Base-by-base conservation (phyloP, 53 echinoderm and acorn worm species). In the Stichopus horrens region DNA sequence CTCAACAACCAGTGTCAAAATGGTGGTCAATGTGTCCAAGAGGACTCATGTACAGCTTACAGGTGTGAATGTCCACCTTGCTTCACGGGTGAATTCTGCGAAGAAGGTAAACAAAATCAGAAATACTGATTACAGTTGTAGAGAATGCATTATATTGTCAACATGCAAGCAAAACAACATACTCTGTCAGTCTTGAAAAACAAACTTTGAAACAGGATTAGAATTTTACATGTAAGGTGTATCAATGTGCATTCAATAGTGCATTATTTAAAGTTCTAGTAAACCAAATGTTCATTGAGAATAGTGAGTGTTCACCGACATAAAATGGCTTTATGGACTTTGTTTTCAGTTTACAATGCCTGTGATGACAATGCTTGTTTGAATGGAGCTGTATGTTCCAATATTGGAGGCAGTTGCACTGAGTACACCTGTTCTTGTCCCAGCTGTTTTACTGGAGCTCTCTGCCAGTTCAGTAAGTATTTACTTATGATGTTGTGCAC, bases 381-480 rank as follows among this genome's bases (percentile, higher is more conserved):
- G 18, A 96, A 95, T 67, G 96, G 95, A 59, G 96, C 95, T 16
- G 92, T 89, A 18, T 96, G 96, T 73, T 74, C 88, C 21, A 83
- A 90, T 51, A 76, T 88, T 58, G 73, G 76, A 10, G 88, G 90
- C 7, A 90, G 88, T 76, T 96, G 96, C 77, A 88, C 95, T 4
- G 91, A 90, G 57, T 96, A 96, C 90, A 93, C 93, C 85, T 96
- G 96, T 82, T 77, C 60, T 13, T 96, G 96, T 68, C 90, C 93
- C 16, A 74, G 88, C 23, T 96, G 96, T 86, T 93, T 75, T 57
- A 92, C 93, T 21, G 96, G 96, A 87, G 93, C 88, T 37, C 91
- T 96, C 88, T 96, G 97, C 74, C 90, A 93, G 76, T 60, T 77
- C 21, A 85, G 95, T 95, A 89, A 89, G 94, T 90, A 53, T 54